Evolutionary conservation across 2,113 vertebrate species (phyloP).

Genomic region (Coracopsis vasa): DNA sequence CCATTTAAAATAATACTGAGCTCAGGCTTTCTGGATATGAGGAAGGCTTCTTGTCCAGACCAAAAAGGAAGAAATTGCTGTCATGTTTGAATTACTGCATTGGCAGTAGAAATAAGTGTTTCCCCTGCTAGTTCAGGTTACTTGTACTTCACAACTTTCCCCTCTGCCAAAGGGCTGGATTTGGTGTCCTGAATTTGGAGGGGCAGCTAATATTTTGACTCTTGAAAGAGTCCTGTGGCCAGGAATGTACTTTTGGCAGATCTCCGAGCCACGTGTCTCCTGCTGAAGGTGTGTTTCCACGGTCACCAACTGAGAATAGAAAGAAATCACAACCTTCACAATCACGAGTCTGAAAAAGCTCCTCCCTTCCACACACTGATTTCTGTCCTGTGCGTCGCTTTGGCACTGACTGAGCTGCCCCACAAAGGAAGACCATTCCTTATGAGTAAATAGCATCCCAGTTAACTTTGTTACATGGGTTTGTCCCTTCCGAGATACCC

Average conservation of each 20-base stretch:
- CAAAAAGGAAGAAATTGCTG: neutral
- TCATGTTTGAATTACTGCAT: neutral
- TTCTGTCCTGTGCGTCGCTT: accelerated
- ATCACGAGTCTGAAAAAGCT: neutral
- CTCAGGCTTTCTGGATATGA: neutral
- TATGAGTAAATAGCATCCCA: neutral
- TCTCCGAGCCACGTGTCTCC: neutral
- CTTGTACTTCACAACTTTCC: neutral
- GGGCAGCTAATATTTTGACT: neutral
- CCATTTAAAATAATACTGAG: neutral
- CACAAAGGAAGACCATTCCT: neutral
- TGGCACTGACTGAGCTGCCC: neutral
- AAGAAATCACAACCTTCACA: neutral
- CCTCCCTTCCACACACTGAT: neutral
- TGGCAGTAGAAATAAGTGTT: neutral
- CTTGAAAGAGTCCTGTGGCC: neutral
- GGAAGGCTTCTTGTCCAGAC: neutral
- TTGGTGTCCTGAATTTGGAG: neutral
- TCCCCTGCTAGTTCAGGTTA: neutral
- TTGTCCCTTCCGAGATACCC: neutral
- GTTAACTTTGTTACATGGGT: neutral
- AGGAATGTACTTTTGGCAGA: neutral
- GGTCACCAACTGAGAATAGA: neutral
- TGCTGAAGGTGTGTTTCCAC: neutral
- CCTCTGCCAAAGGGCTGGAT: neutral